Conservation (phyloP, 2,888 invertebrate genomes). For the Ectemnius lituratus region DNA sequence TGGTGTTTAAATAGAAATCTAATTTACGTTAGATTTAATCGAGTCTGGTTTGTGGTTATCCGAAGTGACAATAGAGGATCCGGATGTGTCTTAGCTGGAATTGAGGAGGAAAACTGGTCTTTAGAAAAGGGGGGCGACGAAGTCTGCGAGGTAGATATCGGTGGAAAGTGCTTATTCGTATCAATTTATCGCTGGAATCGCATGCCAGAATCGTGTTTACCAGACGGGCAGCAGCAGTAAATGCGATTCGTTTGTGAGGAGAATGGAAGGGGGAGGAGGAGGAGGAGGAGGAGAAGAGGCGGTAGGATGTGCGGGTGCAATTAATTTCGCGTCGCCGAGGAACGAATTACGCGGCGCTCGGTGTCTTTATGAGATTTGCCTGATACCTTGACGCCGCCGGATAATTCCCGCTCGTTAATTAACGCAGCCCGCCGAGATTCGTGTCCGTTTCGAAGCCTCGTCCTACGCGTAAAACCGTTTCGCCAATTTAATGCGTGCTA, state of each 20-base stretch:
- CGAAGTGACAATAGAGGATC: background rate
- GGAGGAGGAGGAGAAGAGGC: slow-evolving; percentile 5
- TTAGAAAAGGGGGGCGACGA: background rate
- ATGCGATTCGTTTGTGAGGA: too few species aligned
- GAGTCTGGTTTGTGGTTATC: too few species aligned
- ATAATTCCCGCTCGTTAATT: slow-evolving; percentile 9
- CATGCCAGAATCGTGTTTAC: slow-evolving; percentile 24
- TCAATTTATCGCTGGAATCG: slow-evolving; percentile 24
- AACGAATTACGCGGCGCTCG: slow-evolving; percentile 33
- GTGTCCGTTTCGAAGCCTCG: background rate
- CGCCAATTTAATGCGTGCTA: background rate
- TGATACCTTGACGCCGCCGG: background rate
- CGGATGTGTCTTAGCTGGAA: background rate
- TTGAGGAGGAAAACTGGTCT: slow-evolving; percentile 3
- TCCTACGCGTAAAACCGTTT: background rate
- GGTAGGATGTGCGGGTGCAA: slow-evolving; percentile 1
- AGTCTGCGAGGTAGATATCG: background rate
- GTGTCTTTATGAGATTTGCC: slow-evolving; percentile 6
- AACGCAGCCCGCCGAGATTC: slow-evolving; percentile 1
- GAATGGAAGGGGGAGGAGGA: too few species aligned
- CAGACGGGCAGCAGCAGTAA: too few species aligned
- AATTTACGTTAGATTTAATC: too few species aligned
- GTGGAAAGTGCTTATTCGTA: background rate
- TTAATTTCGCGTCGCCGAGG: slow-evolving; percentile 25
- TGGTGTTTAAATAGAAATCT: too few species aligned